Evolutionary conservation across 1,140 invertebrate genomes (phyloP).

Genomic region (Drosophila oshimai): DNA sequence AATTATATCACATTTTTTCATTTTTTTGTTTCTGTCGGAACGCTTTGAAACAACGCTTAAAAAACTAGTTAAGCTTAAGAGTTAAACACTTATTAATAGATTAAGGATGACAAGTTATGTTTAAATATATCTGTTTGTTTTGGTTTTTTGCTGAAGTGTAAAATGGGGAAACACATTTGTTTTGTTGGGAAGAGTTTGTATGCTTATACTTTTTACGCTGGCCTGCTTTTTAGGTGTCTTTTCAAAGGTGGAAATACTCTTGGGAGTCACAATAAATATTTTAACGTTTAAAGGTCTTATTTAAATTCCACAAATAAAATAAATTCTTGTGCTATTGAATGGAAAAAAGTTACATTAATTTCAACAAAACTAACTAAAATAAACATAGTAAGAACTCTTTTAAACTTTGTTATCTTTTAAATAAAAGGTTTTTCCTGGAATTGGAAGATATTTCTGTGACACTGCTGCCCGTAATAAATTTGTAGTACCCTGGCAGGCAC

Average conservation of each 20-base stretch:
- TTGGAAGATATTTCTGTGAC: background rate
- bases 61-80: constrained; percentile 59
- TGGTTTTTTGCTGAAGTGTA: background rate
- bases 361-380: too few relatives aligned
- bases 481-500: background rate
- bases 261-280: background rate
- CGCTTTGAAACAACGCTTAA: constrained; percentile 43
- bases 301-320: too few relatives aligned
- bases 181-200: background rate
- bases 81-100: constrained; percentile 21
- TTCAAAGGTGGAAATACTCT: background rate
- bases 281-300: too few relatives aligned
- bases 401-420: too few relatives aligned
- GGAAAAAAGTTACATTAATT: too few relatives aligned
- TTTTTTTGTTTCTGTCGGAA: constrained; percentile 39
- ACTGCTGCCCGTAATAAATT: background rate
- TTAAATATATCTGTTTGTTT: background rate
- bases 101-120: constrained; percentile 31
- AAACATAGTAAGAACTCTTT: too few relatives aligned
- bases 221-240: background rate
- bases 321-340: too few relatives aligned
- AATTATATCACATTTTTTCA: constrained; percentile 73
- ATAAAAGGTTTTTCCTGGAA: too few relatives aligned
- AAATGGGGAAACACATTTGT: background rate
- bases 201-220: constrained; percentile 1